Percentiles rank a stretch among this genome's conserved stretches.
Conservation (phyloP, 2,797 vertebrate genomes). For the Neomorphus geoffroyi region DNA sequence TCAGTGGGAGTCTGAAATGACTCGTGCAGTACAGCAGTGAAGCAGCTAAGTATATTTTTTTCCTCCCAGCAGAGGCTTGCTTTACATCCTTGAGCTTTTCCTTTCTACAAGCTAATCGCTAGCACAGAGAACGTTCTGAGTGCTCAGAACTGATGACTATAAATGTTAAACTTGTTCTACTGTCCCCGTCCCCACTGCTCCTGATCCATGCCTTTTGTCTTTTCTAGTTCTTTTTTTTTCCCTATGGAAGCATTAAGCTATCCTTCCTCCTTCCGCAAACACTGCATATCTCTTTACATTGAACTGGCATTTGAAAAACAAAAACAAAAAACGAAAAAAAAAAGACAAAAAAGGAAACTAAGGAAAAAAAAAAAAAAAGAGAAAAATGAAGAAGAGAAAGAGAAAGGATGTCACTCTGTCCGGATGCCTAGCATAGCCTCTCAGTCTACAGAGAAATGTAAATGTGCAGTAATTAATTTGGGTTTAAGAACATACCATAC, state of each 20-base stretch:
- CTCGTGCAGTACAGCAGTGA: conserved; percentile 50
- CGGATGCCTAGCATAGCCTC: conserved; percentile 15
- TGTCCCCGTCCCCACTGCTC: not conserved
- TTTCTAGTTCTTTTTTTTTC: not conserved
- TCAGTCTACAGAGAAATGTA: conserved; percentile 55
- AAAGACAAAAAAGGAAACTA: too few species aligned
- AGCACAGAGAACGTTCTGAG: conserved; percentile 17
- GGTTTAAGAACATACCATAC: conserved; percentile 60
- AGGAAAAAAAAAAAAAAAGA: too few species aligned
- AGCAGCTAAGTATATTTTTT: conserved; percentile 59
- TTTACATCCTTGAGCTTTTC: conserved; percentile 37
- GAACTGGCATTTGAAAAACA: not conserved
- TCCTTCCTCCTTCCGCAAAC: not conserved
- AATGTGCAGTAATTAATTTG: conserved; percentile 63
- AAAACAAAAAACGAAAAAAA: not conserved
- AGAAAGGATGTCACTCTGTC: conserved; percentile 17
- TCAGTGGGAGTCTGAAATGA: conserved; percentile 61
- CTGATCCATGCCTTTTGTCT: not conserved
- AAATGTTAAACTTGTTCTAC: conserved; percentile 16
- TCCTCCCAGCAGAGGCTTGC: conserved; percentile 46
- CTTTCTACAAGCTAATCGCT: not conserved
- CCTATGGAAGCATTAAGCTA: not conserved
- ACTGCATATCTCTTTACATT: not conserved
- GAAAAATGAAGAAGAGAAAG: not conserved
- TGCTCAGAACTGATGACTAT: not conserved